phyloP scores from a whole-genome alignment of 2,888 invertebrate species.

The Anthophora plumipes region DNA sequence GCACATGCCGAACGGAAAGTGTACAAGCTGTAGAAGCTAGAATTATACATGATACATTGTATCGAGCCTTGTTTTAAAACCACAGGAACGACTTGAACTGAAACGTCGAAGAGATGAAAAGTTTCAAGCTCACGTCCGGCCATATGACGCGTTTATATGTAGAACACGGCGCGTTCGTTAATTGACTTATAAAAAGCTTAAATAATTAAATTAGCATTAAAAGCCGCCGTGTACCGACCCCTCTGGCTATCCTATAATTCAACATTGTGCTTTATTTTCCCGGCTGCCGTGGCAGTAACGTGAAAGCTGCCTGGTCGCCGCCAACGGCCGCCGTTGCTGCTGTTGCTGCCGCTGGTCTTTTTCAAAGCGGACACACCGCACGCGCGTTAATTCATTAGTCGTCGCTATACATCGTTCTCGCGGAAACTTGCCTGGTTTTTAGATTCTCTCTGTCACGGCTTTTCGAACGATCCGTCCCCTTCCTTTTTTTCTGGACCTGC shows the following conservation, averaged over 20 bases:
- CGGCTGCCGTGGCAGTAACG: conserved; percentile 63
- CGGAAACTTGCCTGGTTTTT: conserved; percentile 72
- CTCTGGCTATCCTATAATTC: conserved; percentile 70
- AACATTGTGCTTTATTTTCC: conserved; percentile 70
- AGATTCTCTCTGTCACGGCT: conserved; percentile 72
- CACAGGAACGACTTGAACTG: neutral
- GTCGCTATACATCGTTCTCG: conserved; percentile 71
- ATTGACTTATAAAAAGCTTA: conserved; percentile 75
- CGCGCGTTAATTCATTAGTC: conserved; percentile 75
- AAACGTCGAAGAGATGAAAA: conserved; percentile 53
- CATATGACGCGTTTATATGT: conserved; percentile 20
- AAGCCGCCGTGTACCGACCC: conserved; percentile 64
- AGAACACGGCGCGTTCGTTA: conserved; percentile 61
- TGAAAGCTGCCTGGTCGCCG: conserved; percentile 63
- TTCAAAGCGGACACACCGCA: conserved; percentile 71
- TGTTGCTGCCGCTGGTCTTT: conserved; percentile 62
- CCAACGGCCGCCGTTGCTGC: neutral
- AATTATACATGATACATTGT: too few relatives aligned
- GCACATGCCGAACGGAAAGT: too few relatives aligned
- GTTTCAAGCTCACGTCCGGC: conserved; percentile 35
- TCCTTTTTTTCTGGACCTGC: neutral
- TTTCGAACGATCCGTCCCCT: conserved; percentile 64
- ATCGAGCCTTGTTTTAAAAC: too few relatives aligned
- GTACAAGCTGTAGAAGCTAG: too few relatives aligned
- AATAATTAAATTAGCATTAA: conserved; percentile 75